Evolutionary conservation across 1,140 invertebrate genomes (phyloP), one percentile per base, ranked within the genome.

Genomic region (Saccostrea cuccullata): DNA sequence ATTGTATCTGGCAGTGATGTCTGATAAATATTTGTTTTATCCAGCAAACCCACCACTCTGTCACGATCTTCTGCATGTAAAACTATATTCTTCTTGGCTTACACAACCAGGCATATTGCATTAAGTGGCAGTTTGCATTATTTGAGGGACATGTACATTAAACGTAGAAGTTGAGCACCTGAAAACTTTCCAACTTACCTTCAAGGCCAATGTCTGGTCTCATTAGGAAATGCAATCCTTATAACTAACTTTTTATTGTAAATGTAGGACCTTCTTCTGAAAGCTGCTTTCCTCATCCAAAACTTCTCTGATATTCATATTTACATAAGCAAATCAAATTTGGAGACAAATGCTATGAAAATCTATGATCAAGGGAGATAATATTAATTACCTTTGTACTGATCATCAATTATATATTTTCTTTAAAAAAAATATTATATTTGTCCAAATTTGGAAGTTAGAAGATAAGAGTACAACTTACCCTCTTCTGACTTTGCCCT

Each of bases 11-110:
- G 70, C 70, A 77, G 2, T 77, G 26, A 77, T 77, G 15, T 26
- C 70, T 30, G 70, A 77, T 77, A 77, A 77, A 77, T 77, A 77
- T 77, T 77, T 77, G 70, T 77, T 77, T 77, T 36, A 77, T 30
- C 12, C 26, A 77, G 70, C 67, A 26, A 77, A 23, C 13, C 26
- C 11, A 77, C 26, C 70, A 5, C 26, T 17, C 23, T 77, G 70
- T 77, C 70, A 30, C 4, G 70, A 77, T 30, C 30, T 67, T 15
- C 26, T 36, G 13, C 70, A 3, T 40, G 70, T 77, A 30, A 12
- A 77, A 77, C 13, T 12, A 4, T 77, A 77, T 77, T 77, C 70
- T 5, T 4, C 70, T 36, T 77, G 70, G 26, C 70, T 77, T 77
- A 30, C 3, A 30, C 13, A 36, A 36, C 26, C 70, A 77, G 70